A percentile compares a stretch with the other conserved stretches of the same genome.
These are phyloP conservation scores for Tapirus terrestris DNA, from an alignment of 2,113 vertebrate species.

Conservation along the genomic window DNA sequence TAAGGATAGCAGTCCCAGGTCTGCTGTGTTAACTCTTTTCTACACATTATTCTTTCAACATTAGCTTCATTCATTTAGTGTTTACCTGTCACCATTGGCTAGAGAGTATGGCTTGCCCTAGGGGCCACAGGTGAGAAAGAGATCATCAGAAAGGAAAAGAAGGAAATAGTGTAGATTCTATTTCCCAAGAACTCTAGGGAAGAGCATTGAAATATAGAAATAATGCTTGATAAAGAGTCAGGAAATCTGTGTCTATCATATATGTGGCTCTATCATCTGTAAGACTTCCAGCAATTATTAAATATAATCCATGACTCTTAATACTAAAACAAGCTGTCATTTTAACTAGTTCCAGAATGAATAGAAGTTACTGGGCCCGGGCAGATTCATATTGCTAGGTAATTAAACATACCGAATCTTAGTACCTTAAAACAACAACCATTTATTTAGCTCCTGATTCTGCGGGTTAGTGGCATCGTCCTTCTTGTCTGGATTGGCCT, in stretches of 20 bases:
- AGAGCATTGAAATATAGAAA: background rate
- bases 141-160: background rate
- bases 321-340: background rate
- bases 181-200: background rate
- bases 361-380: background rate
- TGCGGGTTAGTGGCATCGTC: background rate
- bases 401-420: background rate
- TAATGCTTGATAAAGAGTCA: background rate
- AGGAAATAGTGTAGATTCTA: background rate
- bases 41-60: background rate
- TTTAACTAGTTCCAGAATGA: background rate
- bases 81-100: background rate
- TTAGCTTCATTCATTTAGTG: background rate
- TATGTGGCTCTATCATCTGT: background rate
- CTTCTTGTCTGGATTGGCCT: background rate
- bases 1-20: background rate
- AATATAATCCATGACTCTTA: background rate
- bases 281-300: background rate
- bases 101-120: background rate
- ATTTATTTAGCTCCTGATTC: background rate
- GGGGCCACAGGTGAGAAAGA: background rate
- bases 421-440: background rate
- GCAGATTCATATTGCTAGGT: background rate
- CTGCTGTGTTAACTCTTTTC: background rate
- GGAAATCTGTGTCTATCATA: background rate